These are phyloP conservation scores for Luperina nickerlii DNA, from an alignment of 2,888 invertebrate species.

Conservation along the genomic window DNA sequence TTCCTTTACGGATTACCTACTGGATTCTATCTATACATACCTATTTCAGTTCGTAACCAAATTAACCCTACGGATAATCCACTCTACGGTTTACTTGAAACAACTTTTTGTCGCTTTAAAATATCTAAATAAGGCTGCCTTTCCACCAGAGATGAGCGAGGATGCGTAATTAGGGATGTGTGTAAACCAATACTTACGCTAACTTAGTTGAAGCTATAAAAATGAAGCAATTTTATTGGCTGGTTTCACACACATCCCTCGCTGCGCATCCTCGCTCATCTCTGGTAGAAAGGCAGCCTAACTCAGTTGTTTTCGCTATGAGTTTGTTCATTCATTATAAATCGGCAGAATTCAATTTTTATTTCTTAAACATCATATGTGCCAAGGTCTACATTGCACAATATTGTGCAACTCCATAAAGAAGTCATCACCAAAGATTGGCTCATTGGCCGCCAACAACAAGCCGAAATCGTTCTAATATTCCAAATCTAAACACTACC, in stretches of 20 bases:
- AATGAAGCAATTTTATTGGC: too few relatives aligned
- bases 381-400: constrained; percentile 14
- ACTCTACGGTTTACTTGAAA: not conserved
- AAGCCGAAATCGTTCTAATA: constrained; percentile 48
- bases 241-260: too few relatives aligned
- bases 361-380: constrained; percentile 7
- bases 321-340: not conserved
- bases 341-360: too few relatives aligned
- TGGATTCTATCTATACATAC: too few relatives aligned
- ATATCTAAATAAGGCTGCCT: not conserved
- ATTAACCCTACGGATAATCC: not conserved
- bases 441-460: constrained; percentile 18
- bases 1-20: not conserved
- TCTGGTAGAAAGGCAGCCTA: too few relatives aligned
- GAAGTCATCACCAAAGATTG: constrained; percentile 25
- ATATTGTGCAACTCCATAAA: constrained; percentile 31
- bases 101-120: not conserved
- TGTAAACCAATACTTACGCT: too few relatives aligned
- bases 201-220: too few relatives aligned
- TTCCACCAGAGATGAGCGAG: too few relatives aligned
- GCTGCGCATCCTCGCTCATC: too few relatives aligned
- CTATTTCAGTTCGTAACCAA: not conserved
- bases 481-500: constrained; percentile 63
- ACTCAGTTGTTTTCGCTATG: not conserved
- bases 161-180: too few relatives aligned